Conservation (phyloP, 2,797 vertebrate genomes). For the Sebastiscus albofasciatus region DNA sequence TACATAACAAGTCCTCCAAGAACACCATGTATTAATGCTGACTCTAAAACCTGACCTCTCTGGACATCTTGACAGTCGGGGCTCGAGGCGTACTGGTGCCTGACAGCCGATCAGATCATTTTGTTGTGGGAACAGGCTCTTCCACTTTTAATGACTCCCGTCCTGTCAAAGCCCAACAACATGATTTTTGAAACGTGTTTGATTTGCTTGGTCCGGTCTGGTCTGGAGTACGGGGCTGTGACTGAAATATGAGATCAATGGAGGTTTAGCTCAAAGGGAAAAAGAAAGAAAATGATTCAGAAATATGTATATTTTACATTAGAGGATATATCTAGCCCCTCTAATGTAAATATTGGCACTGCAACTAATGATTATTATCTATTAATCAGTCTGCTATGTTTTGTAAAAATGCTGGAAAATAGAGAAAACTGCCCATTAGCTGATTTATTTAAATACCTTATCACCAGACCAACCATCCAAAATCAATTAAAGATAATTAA, state of each 20-base stretch:
- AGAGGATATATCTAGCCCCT: no score
- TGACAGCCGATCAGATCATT: neutral
- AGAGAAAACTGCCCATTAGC: neutral
- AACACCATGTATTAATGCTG: constrained; percentile 12
- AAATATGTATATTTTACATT: no score
- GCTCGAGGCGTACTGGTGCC: neutral
- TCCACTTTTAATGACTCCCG: neutral
- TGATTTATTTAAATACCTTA: no score
- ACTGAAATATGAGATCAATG: neutral
- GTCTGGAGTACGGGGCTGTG: neutral
- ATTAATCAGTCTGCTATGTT: neutral
- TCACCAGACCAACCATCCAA: no score
- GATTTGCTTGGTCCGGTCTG: neutral
- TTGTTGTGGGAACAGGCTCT: neutral
- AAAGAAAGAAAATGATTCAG: neutral
- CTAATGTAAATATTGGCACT: neutral
- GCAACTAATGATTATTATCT: neutral
- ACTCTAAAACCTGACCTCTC: constrained; percentile 9
- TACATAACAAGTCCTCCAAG: neutral
- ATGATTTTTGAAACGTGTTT: neutral
- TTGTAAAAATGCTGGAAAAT: neutral
- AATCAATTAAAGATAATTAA: no score
- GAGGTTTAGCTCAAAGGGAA: neutral
- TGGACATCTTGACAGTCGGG: neutral
- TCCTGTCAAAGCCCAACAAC: neutral